Conservation (phyloP, 2,797 vertebrate species). For the Picus viridis region DNA sequence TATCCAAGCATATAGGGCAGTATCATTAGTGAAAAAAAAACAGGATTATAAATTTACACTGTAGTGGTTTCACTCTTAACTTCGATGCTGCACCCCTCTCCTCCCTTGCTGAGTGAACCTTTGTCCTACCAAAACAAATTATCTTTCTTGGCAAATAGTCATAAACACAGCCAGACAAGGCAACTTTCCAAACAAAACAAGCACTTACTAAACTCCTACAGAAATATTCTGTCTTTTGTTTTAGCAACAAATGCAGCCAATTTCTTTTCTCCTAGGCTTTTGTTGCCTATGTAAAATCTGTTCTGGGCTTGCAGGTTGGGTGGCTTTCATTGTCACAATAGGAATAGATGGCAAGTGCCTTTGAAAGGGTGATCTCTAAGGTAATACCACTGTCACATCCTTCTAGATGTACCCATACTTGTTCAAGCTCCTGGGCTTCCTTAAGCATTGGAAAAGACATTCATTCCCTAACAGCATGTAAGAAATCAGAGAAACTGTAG, state of each 20-base stretch:
- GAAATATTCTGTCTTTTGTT: no score
- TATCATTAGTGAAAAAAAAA: background rate
- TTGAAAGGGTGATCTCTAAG: background rate
- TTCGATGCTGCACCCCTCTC: background rate
- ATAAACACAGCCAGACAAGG: background rate
- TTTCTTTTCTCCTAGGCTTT: background rate
- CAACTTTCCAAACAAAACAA: background rate
- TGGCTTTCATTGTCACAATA: background rate
- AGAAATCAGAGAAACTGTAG: background rate
- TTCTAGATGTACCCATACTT: no score
- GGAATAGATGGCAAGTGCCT: background rate
- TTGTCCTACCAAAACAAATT: fast-evolving
- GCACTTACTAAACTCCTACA: no score
- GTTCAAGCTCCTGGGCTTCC: background rate
- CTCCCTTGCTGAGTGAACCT: background rate
- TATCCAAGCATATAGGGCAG: background rate
- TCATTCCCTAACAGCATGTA: background rate
- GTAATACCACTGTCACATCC: fast-evolving
- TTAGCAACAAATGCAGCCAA: fast-evolving
- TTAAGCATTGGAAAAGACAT: background rate
- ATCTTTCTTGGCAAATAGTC: background rate
- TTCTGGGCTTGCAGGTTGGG: background rate
- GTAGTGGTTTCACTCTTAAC: fast-evolving
- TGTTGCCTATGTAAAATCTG: background rate
- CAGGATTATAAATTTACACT: background rate